Evolutionary conservation across 2,888 invertebrate genomes (phyloP), one percentile per base, ranked within the genome.

Genomic region (Zygaena filipendulae): DNA sequence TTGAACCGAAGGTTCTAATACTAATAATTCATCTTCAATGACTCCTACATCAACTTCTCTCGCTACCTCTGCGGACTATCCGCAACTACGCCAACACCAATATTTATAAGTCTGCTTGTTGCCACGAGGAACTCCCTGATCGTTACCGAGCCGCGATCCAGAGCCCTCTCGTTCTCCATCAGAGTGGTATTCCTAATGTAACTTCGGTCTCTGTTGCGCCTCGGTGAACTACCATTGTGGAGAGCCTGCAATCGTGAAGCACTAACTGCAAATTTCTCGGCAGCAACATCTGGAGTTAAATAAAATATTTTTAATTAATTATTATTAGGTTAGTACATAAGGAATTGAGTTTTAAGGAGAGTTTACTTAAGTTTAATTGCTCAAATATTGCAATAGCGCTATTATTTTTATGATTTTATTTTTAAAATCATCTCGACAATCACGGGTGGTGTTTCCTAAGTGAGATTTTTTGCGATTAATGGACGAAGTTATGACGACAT

Each of bases 201-300:
- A 4, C 7, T 4, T 4, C 16, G 4, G 5, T 16, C 16, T 7
- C 16, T 16, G 16, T 16, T 16, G 16, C 16, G 16, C 4, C 16
- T 4, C 4, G 16, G 16, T 7, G 7, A 7, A 7, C 5, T 7
- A 6, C 16, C 16, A 6, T 7, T 16, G 16, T 7, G 16, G 5
- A 6, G 16, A 7, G 16, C 16, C 7, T 16, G 5, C 16, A 16
- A 7, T 16, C 16, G 16, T 16, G 16, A 6, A 16, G 16, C 4
- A 16, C 16, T 6, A 6, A 16, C 16, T 4, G 16, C 7, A 7
- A 16, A 16, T 7, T 16, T 16, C 16, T 25, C 24, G 16, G 13
- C 24, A 16, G 16, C 16, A 16, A 25, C 14, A 13, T 25, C 24
- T 25, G n/a, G n/a, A n/a, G n/a, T n/a, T n/a, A n/a, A n/a, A n/a